Base-by-base conservation (phyloP, 2,888 invertebrate genomes). In the Lasioglossum calceatum region DNA sequence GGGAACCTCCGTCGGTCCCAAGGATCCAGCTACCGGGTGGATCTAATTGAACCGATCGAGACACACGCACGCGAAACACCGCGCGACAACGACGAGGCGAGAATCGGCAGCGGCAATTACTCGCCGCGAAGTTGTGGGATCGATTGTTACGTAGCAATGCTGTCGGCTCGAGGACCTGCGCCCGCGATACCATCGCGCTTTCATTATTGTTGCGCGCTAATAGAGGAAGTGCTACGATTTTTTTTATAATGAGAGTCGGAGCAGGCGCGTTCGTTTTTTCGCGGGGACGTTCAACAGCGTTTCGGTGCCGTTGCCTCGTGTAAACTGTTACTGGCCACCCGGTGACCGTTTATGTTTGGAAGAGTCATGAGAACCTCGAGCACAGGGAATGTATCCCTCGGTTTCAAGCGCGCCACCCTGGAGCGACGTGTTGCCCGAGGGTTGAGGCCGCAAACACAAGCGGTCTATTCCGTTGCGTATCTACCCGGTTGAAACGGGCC, bases 41-140 rank as follows among this genome's bases (percentile, higher is more conserved):
- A 67, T 77, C 47, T 70, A 67, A 77, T 70, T 70, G 50, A 70
- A 70, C 44, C 32, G 61, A 77, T 77, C 39, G 42, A 36, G 67
- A 19, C 19, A 16, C 19, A 16, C 10, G 19, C 7, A 32, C 27
- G 2, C 64, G 67, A 67, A 67, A 23, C 23, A 23, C 50, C 50
- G 0, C 14, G 14, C 32, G 67, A 19, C 19, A 12, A 19, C 61
- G 39, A 23, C 76, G n/a, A 32, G 36, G 1, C 19, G 67, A 36
- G 67, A 36, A 67, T 67, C 67, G 67, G 36, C 67, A 36, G 8
- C 32, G 36, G 67, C 67, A 67, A 67, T 67, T 67, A 67, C 67
- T 19, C 19, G 67, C 67, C 32, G 36, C 36, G 67, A 67, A 42
- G 47, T 47, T 67, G 67, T 67, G 67, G 36, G 67, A 67, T 67